Conservation (phyloP, 1,140 invertebrate genomes). For the Drosophila serrata region DNA sequence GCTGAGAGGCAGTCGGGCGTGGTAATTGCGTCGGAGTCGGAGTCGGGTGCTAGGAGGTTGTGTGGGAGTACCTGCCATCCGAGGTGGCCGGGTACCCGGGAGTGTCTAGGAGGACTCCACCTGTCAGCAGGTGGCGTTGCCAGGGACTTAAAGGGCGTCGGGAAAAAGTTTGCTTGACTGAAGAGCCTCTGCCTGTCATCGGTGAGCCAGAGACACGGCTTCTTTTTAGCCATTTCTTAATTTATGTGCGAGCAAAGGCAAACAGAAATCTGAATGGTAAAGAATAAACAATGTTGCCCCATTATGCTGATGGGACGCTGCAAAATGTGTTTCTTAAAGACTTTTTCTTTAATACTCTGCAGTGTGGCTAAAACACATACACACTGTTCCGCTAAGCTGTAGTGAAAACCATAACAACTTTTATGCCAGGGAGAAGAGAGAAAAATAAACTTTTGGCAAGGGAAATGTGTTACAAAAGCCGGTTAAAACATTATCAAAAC, state of each 20-base stretch:
- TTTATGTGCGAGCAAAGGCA: constrained; percentile 68
- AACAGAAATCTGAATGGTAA: constrained; percentile 61
- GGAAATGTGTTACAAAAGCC: constrained; percentile 53
- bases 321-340: constrained; percentile 29
- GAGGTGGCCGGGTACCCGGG: neutral
- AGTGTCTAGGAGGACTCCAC: constrained; percentile 19
- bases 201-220: constrained; percentile 23
- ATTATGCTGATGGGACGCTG: constrained; percentile 49
- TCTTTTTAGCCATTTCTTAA: constrained; percentile 79
- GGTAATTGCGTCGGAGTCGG: constrained; percentile 63
- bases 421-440: constrained; percentile 10
- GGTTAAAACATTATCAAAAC: constrained; percentile 62
- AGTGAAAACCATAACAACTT: constrained; percentile 47
- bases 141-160: constrained; percentile 47
- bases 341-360: constrained; percentile 17
- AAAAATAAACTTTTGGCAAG: constrained; percentile 37
- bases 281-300: constrained; percentile 56
- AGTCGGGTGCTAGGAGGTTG: constrained; percentile 41
- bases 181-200: constrained; percentile 64
- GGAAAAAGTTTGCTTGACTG: constrained; percentile 43
- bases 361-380: neutral
- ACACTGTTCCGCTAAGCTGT: constrained; percentile 12
- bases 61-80: neutral
- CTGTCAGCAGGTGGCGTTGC: constrained; percentile 65
- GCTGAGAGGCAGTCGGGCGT: constrained; percentile 59